phyloP scores from a whole-genome alignment of 2,797 vertebrate species.

The Pachyuromys duprasi region DNA sequence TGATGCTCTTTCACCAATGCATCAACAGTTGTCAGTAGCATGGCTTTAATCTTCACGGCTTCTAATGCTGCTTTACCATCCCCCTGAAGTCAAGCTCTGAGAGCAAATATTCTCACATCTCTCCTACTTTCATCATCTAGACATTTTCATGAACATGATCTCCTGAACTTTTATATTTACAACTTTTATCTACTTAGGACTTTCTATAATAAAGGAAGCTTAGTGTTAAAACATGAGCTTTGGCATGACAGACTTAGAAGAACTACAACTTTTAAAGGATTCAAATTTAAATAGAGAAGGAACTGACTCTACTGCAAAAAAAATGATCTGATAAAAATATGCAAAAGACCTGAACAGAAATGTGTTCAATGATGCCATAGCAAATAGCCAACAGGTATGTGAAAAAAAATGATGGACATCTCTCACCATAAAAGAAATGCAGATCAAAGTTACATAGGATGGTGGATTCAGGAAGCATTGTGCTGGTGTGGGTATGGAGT shows the following conservation, averaged over 20 bases:
- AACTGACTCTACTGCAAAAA: neutral
- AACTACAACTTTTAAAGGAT: neutral
- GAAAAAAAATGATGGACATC: neutral
- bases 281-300: neutral
- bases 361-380: neutral
- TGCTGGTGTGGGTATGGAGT: neutral
- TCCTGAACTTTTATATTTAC: neutral
- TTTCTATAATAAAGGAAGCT: neutral
- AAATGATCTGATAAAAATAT: neutral
- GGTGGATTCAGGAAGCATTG: neutral
- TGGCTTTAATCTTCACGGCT: neutral
- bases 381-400: neutral
- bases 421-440: neutral
- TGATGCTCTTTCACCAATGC: neutral
- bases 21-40: neutral
- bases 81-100: neutral
- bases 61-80: neutral
- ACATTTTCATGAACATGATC: neutral
- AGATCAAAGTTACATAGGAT: neutral
- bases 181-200: neutral
- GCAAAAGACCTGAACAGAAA: neutral
- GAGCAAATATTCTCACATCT: neutral
- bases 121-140: neutral
- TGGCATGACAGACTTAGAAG: neutral
- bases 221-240: conserved; percentile 4